A percentile compares a stretch with the other conserved stretches of the same genome.
Conservation (phyloP, 2,797 vertebrate genomes). For the Melanotaenia trifasciata region DNA sequence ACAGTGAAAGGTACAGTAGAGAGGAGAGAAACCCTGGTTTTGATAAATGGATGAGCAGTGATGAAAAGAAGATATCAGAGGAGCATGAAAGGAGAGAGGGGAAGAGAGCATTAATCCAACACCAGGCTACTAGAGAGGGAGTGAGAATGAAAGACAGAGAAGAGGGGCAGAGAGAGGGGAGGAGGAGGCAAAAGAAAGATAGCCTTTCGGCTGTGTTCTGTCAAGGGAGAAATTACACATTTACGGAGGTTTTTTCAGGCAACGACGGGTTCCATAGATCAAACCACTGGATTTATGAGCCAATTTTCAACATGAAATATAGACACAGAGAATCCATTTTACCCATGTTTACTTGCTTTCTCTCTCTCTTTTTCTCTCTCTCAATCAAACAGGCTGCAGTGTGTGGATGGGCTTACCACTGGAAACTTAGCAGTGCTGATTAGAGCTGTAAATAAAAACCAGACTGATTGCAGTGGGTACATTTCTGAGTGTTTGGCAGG, state of each 20-base stretch:
- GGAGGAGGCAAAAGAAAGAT: constrained; percentile 94
- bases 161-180: constrained; percentile 41
- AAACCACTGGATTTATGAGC: constrained; percentile 95
- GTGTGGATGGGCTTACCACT: constrained; percentile 37
- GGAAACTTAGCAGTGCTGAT: constrained; percentile 40
- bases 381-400: constrained; percentile 66
- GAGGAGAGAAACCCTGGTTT: constrained; percentile 76
- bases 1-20: constrained; percentile 46
- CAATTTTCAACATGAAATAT: constrained; percentile 99
- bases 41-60: constrained; percentile 95
- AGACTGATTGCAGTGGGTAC: constrained; percentile 17
- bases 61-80: constrained; percentile 97
- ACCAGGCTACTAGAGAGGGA: constrained; percentile 74
- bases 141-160: constrained; percentile 73
- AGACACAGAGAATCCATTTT: constrained; percentile 94
- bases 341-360: constrained; percentile 85
- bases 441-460: constrained; percentile 46
- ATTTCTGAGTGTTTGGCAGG: not conserved
- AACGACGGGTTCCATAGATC: constrained; percentile 98
- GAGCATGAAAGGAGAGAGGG: constrained; percentile 89
- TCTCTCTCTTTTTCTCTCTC: constrained; percentile 56
- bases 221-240: constrained; percentile 99
- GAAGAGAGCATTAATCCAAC: constrained; percentile 79
- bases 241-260: constrained; percentile 99
- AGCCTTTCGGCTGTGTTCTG: constrained; percentile 94